Percentiles rank a stretch among this genome's conserved stretches.
These are phyloP conservation scores for Epinotia demarniana DNA, from an alignment of 2,888 invertebrate genomes.

Conservation along the genomic window DNA sequence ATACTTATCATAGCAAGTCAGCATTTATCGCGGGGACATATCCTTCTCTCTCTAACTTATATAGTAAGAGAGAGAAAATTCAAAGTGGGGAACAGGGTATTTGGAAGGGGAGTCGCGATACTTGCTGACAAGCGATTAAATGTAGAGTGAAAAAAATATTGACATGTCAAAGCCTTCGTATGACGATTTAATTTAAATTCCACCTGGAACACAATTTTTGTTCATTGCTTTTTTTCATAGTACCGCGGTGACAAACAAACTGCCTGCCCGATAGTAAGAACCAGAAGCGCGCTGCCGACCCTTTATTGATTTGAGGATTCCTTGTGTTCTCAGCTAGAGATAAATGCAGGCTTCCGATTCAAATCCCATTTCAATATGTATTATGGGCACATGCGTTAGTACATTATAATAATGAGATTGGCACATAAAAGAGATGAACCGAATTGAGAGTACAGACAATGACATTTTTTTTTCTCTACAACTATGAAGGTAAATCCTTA, in stretches of 20 bases:
- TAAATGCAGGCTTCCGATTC: background rate
- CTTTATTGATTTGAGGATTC: no score
- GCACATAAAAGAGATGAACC: no score
- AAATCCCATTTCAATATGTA: background rate
- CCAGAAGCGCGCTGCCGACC: no score
- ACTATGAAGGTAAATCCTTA: background rate
- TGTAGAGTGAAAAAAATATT: background rate
- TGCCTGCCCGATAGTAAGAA: no score
- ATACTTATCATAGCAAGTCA: conserved; percentile 3
- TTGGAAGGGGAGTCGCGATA: conserved; percentile 8
- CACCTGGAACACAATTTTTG: no score
- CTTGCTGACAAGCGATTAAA: conserved; percentile 6
- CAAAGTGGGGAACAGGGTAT: background rate
- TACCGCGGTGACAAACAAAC: no score
- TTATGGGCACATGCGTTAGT: background rate
- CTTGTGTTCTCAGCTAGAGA: no score
- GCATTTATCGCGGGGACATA: conserved; percentile 4
- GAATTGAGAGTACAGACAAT: background rate
- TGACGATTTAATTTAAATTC: background rate
- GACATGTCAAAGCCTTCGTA: background rate
- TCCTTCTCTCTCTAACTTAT: conserved; percentile 10
- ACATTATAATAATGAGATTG: no score
- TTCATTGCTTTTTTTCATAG: no score
- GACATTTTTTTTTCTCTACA: background rate
- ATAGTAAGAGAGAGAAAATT: conserved; percentile 4